Conservation (phyloP, 2,888 invertebrate species). For the Cosmia pyralina region DNA sequence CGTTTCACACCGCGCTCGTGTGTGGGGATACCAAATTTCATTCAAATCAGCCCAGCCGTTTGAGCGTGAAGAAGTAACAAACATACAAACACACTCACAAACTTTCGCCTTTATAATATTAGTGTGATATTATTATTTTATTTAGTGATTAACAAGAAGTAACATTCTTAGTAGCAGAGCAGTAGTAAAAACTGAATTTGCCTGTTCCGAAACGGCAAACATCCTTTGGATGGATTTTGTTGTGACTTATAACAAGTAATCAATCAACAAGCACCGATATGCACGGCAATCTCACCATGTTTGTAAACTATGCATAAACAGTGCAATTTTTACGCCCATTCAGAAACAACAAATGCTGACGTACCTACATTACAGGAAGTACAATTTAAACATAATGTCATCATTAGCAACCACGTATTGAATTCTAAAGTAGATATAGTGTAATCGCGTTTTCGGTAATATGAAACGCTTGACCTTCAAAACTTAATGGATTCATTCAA, state of each 20-base stretch:
- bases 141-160: no score
- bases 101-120: no score
- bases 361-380: neutral
- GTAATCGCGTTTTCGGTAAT: constrained; percentile 12
- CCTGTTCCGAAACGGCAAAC: neutral
- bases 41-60: no score
- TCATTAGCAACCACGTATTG: no score
- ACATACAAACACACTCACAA: no score
- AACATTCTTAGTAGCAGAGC: neutral
- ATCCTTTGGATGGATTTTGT: constrained; percentile 1
- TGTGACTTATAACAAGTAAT: neutral
- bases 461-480: constrained; percentile 1
- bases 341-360: neutral
- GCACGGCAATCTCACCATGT: neutral
- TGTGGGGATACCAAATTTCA: no score
- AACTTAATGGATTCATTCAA: constrained; percentile 10
- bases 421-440: neutral
- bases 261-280: neutral
- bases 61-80: no score
- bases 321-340: neutral
- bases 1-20: no score
- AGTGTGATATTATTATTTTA: no score
- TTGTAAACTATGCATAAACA: constrained; percentile 5
- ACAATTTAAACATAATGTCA: constrained; percentile 8
- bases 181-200: no score